Conservation (phyloP, 2,113 vertebrate genomes). For the Saccopteryx bilineata region DNA sequence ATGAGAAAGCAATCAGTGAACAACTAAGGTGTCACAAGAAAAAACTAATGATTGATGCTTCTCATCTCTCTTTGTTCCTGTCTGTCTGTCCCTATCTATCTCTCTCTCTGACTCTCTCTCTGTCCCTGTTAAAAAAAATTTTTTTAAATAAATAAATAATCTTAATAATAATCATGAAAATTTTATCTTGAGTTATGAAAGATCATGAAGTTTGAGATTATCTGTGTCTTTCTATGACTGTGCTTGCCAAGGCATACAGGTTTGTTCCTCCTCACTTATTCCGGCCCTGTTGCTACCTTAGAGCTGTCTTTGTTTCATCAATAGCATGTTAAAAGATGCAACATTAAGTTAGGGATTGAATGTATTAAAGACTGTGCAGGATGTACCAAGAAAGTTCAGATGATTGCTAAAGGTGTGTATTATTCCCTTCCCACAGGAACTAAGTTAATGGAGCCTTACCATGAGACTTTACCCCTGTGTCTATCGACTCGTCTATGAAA, state of each 20-base stretch:
- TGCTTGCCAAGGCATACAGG: not conserved
- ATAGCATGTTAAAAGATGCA: conserved; percentile 46
- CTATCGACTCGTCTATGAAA: conserved; percentile 76
- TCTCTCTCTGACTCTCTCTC: too few species aligned
- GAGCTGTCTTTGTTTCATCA: conserved; percentile 27
- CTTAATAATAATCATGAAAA: not conserved
- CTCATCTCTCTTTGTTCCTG: too few species aligned
- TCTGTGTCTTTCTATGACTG: conserved; percentile 8
- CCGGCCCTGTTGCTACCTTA: conserved; percentile 14
- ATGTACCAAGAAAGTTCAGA: conserved; percentile 58
- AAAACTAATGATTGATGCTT: too few species aligned
- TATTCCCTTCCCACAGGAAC: conserved; percentile 51
- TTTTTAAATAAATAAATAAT: not conserved
- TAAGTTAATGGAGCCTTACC: conserved; percentile 55
- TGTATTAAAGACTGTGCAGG: conserved; percentile 54
- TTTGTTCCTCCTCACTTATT: conserved; percentile 54
- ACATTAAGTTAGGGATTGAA: conserved; percentile 14
- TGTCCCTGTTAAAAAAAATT: too few species aligned
- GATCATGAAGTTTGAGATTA: not conserved
- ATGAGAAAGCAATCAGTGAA: too few species aligned
- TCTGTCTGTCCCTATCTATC: too few species aligned
- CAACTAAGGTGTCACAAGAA: too few species aligned
- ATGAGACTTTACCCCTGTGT: conserved; percentile 60
- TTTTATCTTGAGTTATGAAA: conserved; percentile 19
- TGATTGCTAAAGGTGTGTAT: conserved; percentile 48